Evolutionary conservation across 2,797 vertebrate genomes (phyloP), one percentile per base, ranked within the genome.

Genomic region (Hyperoplus lanceolatus): DNA sequence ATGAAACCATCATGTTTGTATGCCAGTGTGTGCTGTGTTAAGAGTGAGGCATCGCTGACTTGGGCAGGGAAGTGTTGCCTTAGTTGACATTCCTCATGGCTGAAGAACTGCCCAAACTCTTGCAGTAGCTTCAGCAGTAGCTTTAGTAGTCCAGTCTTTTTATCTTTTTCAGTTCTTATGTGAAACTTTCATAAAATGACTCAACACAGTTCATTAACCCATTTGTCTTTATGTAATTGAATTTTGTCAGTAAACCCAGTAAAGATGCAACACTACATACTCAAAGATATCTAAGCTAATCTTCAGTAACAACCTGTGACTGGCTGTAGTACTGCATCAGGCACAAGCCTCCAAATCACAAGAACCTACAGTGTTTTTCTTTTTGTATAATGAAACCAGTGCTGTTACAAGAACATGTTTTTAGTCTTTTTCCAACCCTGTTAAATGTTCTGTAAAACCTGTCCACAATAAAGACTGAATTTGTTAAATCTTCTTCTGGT

Each of bases 391-490:
- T 39, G 0, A 54, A 69, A 54, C n/a, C 18, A 76, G 60, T 67
- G 69, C 50, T 75, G 43, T 80, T 36, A 39, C 77, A 54, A 70
- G 21, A 65, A 81, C 57, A 61, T 36, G 12, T 56, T 75, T 80
- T 72, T 41, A 62, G 42, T 66, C 18, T 75, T 67, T 73, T 74
- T 67, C 36, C 41, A 83, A 80, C 57, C 42, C 4, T 75, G 68
- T 63, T 18, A 5, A 1, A 54, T 36, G 65, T 75, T 72, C 57
- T 84, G 74, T 84, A 50, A 68, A 77, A 76, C 68, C 29, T 70
- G 9, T n/a, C 65, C 66, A 79, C 60, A 91, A 91, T 90, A 94
- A 92, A 92, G 13, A 79, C 53, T 62, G 62, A n/a, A 65, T 89
- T 92, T 90, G 50, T 81, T 21, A 68, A 77, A 13, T 39, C 1